A percentile compares a stretch with the other conserved stretches of the same genome.
These are phyloP conservation scores for Zoanthus solanderi DNA, from an alignment of 92 coral and sea anemone genomes.

Conservation along the genomic window DNA sequence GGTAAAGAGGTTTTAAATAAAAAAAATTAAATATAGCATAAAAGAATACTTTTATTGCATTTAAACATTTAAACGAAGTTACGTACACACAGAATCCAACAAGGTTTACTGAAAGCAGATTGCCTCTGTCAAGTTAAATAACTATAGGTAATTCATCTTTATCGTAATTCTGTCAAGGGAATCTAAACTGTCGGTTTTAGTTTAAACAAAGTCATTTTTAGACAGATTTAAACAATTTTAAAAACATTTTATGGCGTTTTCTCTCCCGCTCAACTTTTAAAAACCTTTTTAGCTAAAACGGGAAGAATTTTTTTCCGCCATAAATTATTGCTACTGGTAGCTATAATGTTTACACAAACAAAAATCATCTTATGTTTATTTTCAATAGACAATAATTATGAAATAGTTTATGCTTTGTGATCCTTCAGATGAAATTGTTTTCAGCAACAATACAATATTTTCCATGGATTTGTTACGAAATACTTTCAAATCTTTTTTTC, in stretches of 20 bases:
- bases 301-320: too few species aligned
- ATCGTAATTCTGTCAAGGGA: background rate
- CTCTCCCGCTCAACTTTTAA: background rate
- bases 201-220: background rate
- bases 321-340: background rate
- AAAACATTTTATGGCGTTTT: background rate
- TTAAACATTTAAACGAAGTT: background rate
- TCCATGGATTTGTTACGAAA: constrained; percentile 3
- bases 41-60: background rate
- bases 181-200: background rate
- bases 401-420: constrained; percentile 23
- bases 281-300: background rate
- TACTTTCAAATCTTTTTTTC: constrained; percentile 25
- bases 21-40: too few species aligned
- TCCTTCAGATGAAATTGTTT: constrained; percentile 7
- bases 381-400: background rate
- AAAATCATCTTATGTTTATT: constrained; percentile 6
- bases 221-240: background rate
- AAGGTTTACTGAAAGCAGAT: too few species aligned
- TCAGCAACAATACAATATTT: constrained; percentile 14
- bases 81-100: background rate
- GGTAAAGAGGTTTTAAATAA: too few species aligned
- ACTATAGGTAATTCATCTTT: too few species aligned
- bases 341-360: background rate
- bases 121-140: too few species aligned